phyloP scores from a whole-genome alignment of 64 coral and sea anemone genomes.

The Hydrozoanthus tunicans region DNA sequence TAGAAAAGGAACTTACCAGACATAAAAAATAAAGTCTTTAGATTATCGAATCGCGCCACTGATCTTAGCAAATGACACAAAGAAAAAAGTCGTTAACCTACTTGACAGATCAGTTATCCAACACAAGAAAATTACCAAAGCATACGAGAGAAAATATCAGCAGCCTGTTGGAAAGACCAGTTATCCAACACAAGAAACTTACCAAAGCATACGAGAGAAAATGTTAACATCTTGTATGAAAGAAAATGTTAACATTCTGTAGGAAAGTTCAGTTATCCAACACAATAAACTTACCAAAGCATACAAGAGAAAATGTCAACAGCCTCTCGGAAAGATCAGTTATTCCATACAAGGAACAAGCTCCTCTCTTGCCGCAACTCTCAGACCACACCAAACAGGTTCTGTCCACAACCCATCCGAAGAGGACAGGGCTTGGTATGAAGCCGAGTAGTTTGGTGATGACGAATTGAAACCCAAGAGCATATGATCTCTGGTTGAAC shows the following conservation, averaged over 20 bases:
- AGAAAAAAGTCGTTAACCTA: not conserved
- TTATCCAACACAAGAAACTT: not conserved
- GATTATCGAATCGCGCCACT: too few species aligned
- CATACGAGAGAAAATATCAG: not conserved
- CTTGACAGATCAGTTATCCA: not conserved
- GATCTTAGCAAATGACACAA: not conserved
- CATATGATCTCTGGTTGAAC: constrained; percentile 4
- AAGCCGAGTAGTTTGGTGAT: not conserved
- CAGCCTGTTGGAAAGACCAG: constrained; percentile 4
- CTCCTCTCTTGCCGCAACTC: not conserved
- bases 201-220: not conserved
- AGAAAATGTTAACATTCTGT: not conserved
- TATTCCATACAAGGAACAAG: not conserved
- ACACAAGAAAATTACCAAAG: not conserved
- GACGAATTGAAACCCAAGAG: constrained; percentile 1
- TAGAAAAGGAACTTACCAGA: not conserved
- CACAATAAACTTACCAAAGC: not conserved
- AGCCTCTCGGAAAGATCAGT: constrained; percentile 4
- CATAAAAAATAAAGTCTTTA: not conserved
- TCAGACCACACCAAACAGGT: not conserved
- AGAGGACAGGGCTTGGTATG: not conserved
- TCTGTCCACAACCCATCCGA: not conserved
- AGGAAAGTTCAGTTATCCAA: not conserved
- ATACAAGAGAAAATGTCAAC: not conserved
- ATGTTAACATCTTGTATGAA: not conserved